Evolutionary conservation across 1,140 invertebrate genomes (phyloP), one percentile per base, ranked within the genome.

Genomic region (Vollenhovia emeryi): DNA sequence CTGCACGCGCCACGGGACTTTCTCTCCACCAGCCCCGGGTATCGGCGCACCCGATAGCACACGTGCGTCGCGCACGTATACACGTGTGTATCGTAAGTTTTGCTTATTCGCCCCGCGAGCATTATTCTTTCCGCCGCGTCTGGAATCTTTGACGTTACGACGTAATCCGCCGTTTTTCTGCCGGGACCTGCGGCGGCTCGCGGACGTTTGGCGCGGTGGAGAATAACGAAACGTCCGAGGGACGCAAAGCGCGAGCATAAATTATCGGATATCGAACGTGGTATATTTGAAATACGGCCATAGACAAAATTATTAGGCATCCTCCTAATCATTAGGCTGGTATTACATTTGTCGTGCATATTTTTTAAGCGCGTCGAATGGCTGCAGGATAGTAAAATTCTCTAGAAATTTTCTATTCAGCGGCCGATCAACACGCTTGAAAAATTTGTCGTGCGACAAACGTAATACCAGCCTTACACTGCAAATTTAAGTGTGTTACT

Each of bases 1-100:
- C 71, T 86, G 50, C 73, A 73, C 64, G 27, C 60, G 60, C 48
- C 60, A 50, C 27, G 59, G 57, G 59, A 90, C 89, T 90, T 90
- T 90, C 89, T 90, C 33, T 36, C 3, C 6, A n/a, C 89, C 73
- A 90, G 36, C 21, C 66, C 57, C 78, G 27, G 24, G 59, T 78
- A 43, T 75, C 36, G 40, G 43, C 64, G 18, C 30, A 78, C 5
- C 30, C n/a, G 3, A n/a, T 27, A 13, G 48, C 33, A 21, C 40
- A 75, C n/a, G n/a, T 75, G 50, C 21, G 18, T 33, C 33, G 50
- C 48, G 48, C 33, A 21, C 8, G 27, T 30, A 40, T n/a, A n/a
- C 73, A 60, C 62, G 62, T 66, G 62, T 45, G 13, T 45, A 66
- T 66, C 36, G 21, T 66, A 66, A 66, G 36, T 66, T 66, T 66